Evolutionary conservation across 92 coral and sea anemone species (phyloP), one percentile per base, ranked within the genome.

Genomic region (Actinernus sp.): DNA sequence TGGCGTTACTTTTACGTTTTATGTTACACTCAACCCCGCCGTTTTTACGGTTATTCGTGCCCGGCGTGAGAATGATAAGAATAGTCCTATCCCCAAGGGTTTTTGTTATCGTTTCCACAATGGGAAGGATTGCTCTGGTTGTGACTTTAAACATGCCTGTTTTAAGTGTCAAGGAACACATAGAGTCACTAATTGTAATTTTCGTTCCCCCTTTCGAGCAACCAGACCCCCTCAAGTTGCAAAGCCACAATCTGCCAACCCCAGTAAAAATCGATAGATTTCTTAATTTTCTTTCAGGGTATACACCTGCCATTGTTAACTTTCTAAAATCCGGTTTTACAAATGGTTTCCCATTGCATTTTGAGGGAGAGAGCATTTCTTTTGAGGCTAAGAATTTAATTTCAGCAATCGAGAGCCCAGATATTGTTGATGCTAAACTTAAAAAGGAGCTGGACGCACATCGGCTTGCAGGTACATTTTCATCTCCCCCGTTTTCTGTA

Each of bases 321-420:
- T 65, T 16, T 61, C 40, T 86, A 17, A 6, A 22, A 1, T 30
- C 59, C 0, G 86, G 91, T 46, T 78, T 85, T 57, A 49, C 31
- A 2, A 26, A 51, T 2, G 82, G 91, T 29, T 85, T 85, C 51
- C 76, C 63, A 6, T 2, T 85, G 9, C 81, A 85, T 29, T 78
- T 78, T 48, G 26, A 39, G 26, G 90, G 90, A 8, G 48, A 43
- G 0, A 31, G 53, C 4, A 1, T 20, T 8, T 53, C 67, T 16
- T 51, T 30, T 18, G 17, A 20, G 3, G 45, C 90, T 21, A 37
- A 44, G 3, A 74, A 69, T 25, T 21, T 84, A 24, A 19, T 52
- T 7, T 55, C 85, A 6, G 74, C 79, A 2, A 8, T 40, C 1
- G 67, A 63, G 4, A 33, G 63, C 33, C 74, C 80, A 1, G 26